Evolutionary conservation across 2,113 vertebrate genomes (phyloP).

Genomic region (Brachionichthys hirsutus): DNA sequence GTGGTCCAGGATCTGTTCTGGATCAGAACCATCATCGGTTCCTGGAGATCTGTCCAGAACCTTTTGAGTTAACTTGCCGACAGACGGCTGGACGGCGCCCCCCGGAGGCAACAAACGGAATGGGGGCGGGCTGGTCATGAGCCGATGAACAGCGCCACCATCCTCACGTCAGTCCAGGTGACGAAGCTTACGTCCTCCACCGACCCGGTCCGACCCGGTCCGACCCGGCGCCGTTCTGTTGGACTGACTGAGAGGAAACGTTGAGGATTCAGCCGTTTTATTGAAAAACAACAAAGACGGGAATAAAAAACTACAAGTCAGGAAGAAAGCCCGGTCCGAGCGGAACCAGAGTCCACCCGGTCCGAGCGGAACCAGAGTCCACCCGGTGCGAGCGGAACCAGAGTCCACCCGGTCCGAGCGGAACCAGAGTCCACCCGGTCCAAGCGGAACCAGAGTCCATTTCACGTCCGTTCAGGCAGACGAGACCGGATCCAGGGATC

Average conservation of each 20-base stretch:
- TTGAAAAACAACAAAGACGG: constrained; percentile 60
- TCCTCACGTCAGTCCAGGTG: no score
- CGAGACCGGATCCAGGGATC: background rate
- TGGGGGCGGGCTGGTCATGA: background rate
- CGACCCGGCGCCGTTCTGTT: no score
- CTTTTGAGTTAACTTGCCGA: no score
- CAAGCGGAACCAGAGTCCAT: constrained; percentile 28
- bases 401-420: constrained; percentile 4
- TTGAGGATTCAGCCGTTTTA: constrained; percentile 45
- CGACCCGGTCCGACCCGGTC: no score
- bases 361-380: constrained; percentile 31
- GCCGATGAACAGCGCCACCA: background rate
- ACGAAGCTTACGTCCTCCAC: no score
- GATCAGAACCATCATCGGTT: no score
- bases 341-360: background rate
- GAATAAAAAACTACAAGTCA: constrained; percentile 62
- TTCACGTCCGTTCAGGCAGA: constrained; percentile 54
- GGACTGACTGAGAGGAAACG: background rate
- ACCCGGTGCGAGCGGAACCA: constrained; percentile 26
- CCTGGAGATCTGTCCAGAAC: no score
- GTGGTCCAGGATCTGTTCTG: no score
- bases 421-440: no score
- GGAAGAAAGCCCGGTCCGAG: background rate
- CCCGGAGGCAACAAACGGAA: no score
- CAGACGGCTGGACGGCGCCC: no score